Conservation (phyloP, 2,888 invertebrate genomes). For the Tridacna gigas region DNA sequence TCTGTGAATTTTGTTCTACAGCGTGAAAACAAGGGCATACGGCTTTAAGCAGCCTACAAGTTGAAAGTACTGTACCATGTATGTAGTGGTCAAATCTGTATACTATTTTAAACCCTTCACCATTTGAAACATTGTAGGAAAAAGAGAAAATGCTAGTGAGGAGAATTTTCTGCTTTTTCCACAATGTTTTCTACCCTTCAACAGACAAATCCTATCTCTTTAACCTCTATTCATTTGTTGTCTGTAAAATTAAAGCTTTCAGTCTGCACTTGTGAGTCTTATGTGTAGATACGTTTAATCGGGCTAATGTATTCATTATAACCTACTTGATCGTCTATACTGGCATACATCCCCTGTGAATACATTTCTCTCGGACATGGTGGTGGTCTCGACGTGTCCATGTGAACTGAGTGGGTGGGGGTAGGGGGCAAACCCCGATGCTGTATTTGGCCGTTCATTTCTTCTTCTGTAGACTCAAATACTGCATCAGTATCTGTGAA, state of each 20-base stretch:
- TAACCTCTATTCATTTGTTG: background rate
- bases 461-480: slow-evolving; percentile 29
- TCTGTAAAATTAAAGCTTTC: background rate
- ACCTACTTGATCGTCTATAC: slow-evolving; percentile 69
- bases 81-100: too few species aligned
- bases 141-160: background rate
- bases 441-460: slow-evolving; percentile 68
- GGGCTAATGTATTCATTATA: too few species aligned
- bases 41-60: too few species aligned
- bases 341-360: slow-evolving; percentile 67
- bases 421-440: slow-evolving; percentile 65
- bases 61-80: too few species aligned
- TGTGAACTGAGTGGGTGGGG: slow-evolving; percentile 49
- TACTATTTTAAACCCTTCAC: too few species aligned
- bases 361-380: slow-evolving; percentile 74
- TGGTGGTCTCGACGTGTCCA: slow-evolving; percentile 56
- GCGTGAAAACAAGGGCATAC: too few species aligned
- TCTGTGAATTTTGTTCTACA: too few species aligned
- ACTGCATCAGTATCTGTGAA: slow-evolving; percentile 13
- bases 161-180: background rate
- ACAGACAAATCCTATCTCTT: background rate
- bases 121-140: background rate
- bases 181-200: background rate
- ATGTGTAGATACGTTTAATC: too few species aligned
- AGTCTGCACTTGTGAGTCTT: too few species aligned